A percentile compares a stretch with the other conserved stretches of the same genome.
phyloP scores from a whole-genome alignment of 2,888 invertebrate species.

The Julus scanicus region DNA sequence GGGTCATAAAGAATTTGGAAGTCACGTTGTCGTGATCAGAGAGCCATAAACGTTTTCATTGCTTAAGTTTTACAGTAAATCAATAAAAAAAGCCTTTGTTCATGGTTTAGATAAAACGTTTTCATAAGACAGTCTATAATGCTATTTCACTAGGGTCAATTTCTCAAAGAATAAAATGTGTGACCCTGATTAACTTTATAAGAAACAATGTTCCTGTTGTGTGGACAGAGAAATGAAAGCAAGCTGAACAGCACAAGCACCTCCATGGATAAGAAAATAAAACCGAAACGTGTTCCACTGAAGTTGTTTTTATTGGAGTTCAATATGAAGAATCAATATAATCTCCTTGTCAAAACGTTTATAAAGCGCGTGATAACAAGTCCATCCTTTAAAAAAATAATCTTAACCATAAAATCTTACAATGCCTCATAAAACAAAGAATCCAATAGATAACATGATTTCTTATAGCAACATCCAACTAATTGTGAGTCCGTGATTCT shows the following conservation, averaged over 20 bases:
- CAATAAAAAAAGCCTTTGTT: no score
- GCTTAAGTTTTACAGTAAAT: no score
- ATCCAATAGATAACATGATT: neutral
- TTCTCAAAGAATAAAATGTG: no score
- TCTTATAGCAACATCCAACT: neutral
- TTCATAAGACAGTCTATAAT: no score
- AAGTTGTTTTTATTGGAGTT: neutral
- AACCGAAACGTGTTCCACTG: neutral
- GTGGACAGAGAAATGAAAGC: neutral
- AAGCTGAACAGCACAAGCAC: slow-evolving; percentile 2
- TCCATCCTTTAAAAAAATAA: neutral
- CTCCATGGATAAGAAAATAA: neutral
- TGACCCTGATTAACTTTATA: no score
- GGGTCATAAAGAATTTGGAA: no score
- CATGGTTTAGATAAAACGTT: no score
- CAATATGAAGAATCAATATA: neutral
- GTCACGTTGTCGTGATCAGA: no score
- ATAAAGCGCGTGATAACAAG: neutral
- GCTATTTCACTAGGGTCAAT: no score
- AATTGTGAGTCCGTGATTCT: neutral
- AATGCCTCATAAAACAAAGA: neutral
- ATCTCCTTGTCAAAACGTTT: neutral
- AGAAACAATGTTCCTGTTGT: neutral
- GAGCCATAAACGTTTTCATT: no score
- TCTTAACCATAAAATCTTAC: neutral